phyloP scores from a whole-genome alignment of 2,888 invertebrate genomes.

The Anarsia innoxiella region DNA sequence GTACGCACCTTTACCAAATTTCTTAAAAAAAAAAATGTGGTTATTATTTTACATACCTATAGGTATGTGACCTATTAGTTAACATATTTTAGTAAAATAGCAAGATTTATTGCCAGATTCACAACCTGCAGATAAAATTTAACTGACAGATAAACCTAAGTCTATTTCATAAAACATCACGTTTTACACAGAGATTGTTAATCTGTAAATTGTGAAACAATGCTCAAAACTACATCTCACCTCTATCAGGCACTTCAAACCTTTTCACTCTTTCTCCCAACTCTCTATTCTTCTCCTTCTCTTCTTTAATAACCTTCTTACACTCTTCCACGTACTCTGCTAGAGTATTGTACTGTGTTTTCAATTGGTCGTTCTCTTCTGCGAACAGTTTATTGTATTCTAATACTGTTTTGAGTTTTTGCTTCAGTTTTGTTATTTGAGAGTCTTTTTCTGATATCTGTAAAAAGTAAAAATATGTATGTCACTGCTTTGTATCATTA shows the following conservation, averaged over 20 bases:
- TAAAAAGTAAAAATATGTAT: slow-evolving; percentile 8
- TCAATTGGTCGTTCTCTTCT: slow-evolving; percentile 76
- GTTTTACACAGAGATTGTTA: no score
- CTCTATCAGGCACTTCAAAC: slow-evolving; percentile 57
- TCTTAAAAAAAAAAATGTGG: no score
- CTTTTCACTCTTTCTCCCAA: slow-evolving; percentile 53
- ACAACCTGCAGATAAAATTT: no score
- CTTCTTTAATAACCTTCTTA: slow-evolving; percentile 61
- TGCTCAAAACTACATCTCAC: no score
- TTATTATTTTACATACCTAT: no score
- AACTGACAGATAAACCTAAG: no score
- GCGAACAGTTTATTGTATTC: slow-evolving; percentile 77
- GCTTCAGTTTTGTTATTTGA: slow-evolving; percentile 76
- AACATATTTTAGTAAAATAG: no score
- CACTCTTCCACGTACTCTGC: slow-evolving; percentile 69
- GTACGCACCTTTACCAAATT: no score
- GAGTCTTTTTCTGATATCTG: slow-evolving; percentile 77
- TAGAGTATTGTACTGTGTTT: slow-evolving; percentile 64
- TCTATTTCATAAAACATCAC: no score
- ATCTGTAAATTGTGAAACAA: no score
- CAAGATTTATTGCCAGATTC: no score
- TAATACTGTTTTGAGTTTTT: slow-evolving; percentile 75
- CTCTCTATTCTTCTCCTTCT: slow-evolving; percentile 49
- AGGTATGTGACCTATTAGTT: no score
- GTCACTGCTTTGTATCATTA: not conserved